phyloP scores from a whole-genome alignment of 2,888 invertebrate genomes.

The Leucania comma region DNA sequence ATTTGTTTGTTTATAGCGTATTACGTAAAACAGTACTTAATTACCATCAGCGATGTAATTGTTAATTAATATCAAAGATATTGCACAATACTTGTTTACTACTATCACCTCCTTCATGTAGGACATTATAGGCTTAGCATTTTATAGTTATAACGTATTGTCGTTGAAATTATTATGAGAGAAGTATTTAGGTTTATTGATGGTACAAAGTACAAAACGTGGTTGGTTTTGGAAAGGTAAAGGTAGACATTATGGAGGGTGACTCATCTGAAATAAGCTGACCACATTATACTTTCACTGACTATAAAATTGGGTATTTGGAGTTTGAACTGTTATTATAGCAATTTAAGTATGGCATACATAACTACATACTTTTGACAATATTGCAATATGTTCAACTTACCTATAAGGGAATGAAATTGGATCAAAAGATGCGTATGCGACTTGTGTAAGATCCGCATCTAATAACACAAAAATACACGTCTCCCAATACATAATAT shows the following conservation, averaged over 20 bases:
- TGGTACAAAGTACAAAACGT: not conserved
- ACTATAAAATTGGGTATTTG: conserved; percentile 50
- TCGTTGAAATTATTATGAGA: not conserved
- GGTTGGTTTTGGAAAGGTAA: conserved; percentile 17
- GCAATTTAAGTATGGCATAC: conserved; percentile 41
- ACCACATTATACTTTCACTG: conserved; percentile 47
- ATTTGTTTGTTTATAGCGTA: not conserved
- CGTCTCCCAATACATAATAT: conserved; percentile 4
- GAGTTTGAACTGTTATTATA: conserved; percentile 37
- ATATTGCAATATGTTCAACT: conserved; percentile 25
- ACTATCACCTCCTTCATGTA: not conserved
- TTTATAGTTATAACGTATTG: not conserved
- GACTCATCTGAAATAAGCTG: conserved; percentile 45
- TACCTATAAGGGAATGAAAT: conserved; percentile 29
- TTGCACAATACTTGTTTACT: conserved; percentile 19
- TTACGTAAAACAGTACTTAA: conserved; percentile 14
- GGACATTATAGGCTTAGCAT: not conserved
- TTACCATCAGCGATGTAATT: conserved; percentile 13
- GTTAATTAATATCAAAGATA: conserved; percentile 26
- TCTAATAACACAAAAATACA: conserved; percentile 39
- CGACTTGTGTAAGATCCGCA: conserved; percentile 47
- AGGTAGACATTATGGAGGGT: conserved; percentile 11
- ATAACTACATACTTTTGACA: conserved; percentile 26
- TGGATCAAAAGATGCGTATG: conserved; percentile 41
- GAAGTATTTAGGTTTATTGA: conserved; percentile 30